These are phyloP conservation scores for Spodoptera exigua DNA, from an alignment of 2,888 invertebrate species.

Conservation along the genomic window DNA sequence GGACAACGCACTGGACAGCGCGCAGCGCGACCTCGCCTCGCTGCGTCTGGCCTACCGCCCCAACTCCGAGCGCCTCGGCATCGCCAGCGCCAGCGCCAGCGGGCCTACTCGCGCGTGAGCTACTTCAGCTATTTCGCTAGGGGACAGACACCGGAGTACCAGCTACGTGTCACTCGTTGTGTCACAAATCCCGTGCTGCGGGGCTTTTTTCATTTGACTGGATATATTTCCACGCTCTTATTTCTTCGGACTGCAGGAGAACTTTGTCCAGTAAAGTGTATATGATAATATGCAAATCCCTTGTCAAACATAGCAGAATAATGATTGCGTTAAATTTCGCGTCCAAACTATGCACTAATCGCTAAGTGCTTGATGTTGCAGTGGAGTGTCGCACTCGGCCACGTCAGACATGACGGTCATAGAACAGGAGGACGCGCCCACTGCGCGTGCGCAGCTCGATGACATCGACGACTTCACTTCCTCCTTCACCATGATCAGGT, in stretches of 20 bases:
- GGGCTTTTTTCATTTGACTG: too few relatives aligned
- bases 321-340: too few relatives aligned
- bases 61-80: conserved; percentile 89
- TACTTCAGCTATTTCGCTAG: too few relatives aligned
- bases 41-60: conserved; percentile 92
- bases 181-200: too few relatives aligned
- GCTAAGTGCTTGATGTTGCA: conserved; percentile 40
- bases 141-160: too few relatives aligned
- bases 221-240: too few relatives aligned
- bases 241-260: too few relatives aligned
- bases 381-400: conserved; percentile 91
- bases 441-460: conserved; percentile 70
- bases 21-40: conserved; percentile 92
- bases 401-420: conserved; percentile 97
- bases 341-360: too few relatives aligned
- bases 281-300: too few relatives aligned
- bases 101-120: conserved; percentile 90
- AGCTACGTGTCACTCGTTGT: too few relatives aligned
- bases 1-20: conserved; percentile 66
- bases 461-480: conserved; percentile 84
- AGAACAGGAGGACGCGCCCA: conserved; percentile 92
- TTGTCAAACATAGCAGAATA: too few relatives aligned
- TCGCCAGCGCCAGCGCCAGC: conserved; percentile 25
- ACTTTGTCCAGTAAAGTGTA: too few relatives aligned
- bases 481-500: conserved; percentile 90